phyloP scores from a whole-genome alignment of 2,888 invertebrate species.

The Eudasyphora cyanicolor region DNA sequence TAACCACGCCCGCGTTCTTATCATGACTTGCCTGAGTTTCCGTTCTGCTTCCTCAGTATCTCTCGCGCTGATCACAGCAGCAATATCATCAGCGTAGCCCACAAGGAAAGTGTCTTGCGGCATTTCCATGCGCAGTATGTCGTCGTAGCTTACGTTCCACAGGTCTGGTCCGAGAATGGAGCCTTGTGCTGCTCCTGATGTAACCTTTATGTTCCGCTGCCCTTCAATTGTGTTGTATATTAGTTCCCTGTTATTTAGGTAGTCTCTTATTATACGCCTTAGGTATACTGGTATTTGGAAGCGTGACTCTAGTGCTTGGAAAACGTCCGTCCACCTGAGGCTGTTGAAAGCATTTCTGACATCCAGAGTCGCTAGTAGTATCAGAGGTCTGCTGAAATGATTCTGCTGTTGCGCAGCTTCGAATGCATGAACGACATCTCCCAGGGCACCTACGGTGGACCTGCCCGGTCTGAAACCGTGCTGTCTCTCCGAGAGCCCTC shows the following conservation, averaged over 20 bases:
- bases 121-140: too few relatives aligned
- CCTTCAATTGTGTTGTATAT: not conserved
- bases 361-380: not conserved
- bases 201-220: not conserved
- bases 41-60: not conserved
- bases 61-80: not conserved
- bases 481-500: not conserved
- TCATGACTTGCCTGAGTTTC: too few relatives aligned
- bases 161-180: slow-evolving; percentile 21
- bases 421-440: too few relatives aligned
- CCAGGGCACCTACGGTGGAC: not conserved
- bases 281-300: not conserved
- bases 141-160: too few relatives aligned
- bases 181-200: slow-evolving; percentile 40
- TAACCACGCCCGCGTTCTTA: too few relatives aligned
- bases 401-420: not conserved
- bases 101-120: too few relatives aligned
- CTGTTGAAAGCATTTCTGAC: not conserved
- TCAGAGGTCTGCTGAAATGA: not conserved
- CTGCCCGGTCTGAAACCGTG: not conserved
- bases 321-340: not conserved
- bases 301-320: not conserved
- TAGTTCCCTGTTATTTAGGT: not conserved
- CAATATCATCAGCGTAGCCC: too few relatives aligned
- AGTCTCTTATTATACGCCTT: not conserved